Evolutionary conservation across 2,113 vertebrate species (phyloP), one percentile per base, ranked within the genome.

Genomic region (Nettapus auritus): DNA sequence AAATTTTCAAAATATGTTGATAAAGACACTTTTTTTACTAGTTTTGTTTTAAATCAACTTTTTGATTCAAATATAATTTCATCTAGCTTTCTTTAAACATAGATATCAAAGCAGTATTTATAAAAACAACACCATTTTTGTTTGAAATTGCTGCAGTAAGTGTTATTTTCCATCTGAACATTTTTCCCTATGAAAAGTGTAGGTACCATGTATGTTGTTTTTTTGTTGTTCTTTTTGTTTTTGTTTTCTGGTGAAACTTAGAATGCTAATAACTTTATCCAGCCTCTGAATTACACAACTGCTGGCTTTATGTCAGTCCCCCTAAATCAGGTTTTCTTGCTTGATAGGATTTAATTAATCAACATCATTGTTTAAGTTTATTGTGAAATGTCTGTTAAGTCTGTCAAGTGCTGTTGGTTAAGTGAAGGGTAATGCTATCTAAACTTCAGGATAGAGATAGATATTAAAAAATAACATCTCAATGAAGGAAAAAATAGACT

Each of bases 321-420:
- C 29, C 14, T 83, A 55, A 87, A 34, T 78, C 79, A 90, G 56
- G 11, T 71, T 93, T 76, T 85, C 59, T 85, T 70, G 19, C 60
- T 92, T 92, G 2, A 1, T 21, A 63, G n/a, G 44, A 66, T 91
- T 94, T 85, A 16, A 80, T 91, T 82, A 76, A 82, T 90, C 42
- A 84, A 68, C 50, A 57, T 73, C 70, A 71, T 92, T 89, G 78
- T 86, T 92, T 50, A 60, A 87, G 44, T 84, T 86, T 89, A 62
- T 64, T 84, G 62, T 82, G 73, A 92, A 86, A 82, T 69, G 25
- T 66, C 81, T 92, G 15, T 76, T 22, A 94, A 85, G 53, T 50
- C 84, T 94, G 74, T 33, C 70, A 86, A 73, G 12, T 0, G 0
- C 48, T 93, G 38, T 52, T 64, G 66, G 62, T 52, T n/a, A n/a